Evolutionary conservation across 2,888 invertebrate species (phyloP), one percentile per base, ranked within the genome.

Genomic region (Onthophagus sagittarius): DNA sequence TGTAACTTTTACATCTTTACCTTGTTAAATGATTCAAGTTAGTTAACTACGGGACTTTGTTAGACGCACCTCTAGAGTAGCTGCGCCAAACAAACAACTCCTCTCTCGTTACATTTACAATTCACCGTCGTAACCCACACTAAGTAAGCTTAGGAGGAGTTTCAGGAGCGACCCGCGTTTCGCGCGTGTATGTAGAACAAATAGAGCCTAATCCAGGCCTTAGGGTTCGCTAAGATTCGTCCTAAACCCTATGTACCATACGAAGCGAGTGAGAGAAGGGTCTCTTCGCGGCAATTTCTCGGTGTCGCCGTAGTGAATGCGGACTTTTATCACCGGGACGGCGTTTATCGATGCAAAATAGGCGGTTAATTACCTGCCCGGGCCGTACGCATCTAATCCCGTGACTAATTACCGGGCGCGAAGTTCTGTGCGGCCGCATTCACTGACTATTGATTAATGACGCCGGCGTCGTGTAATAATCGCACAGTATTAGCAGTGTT

Each of bases 261-360:
- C 23, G 23, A 23, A 23, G 23, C 23, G 23, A 23, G 39, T 7
- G 39, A 53, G 39, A 53, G 39, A 53, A 23, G 23, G 23, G 23
- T 23, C 23, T 23, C 23, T 23, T 23, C 23, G 23, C 23, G 23
- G 39, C 39, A 11, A 53, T 53, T 53, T 53, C 39, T 53, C 39
- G 39, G 39, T 53, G 39, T 53, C 39, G 39, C 39, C 11, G 9
- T 7, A 11, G 7, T 53, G 39, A 53, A 53, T 53, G 39, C 39
- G 39, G 39, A 53, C 39, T 53, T 53, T 53, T 53, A 53, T 53
- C 39, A 53, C 39, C 39, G 39, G 39, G 39, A 53, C 39, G 39
- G 39, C 39, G 39, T 53, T 67, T 67, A 32, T 67, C 67, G 67
- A 67, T 67, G 67, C 67, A 67, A 67, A 67, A 67, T 67, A 67